These are phyloP conservation scores for Acanthisitta chloris DNA, from an alignment of 2,113 vertebrate species.

Conservation along the genomic window DNA sequence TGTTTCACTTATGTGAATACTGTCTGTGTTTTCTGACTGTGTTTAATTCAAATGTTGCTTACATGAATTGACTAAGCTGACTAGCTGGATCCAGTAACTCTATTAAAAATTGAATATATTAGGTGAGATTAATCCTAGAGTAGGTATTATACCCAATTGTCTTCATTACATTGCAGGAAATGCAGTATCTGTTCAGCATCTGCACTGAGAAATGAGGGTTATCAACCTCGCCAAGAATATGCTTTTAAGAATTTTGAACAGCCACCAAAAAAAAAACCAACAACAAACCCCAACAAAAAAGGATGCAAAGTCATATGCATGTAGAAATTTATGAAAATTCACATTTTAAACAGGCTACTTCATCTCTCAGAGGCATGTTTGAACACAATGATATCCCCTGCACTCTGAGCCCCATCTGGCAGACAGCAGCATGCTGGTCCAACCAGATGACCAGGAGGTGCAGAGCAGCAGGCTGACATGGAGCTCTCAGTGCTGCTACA, in stretches of 20 bases:
- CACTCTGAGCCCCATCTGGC: not conserved
- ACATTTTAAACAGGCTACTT: not conserved
- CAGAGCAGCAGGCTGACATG: not conserved
- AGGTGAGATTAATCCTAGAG: not conserved
- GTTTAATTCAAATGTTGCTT: not conserved
- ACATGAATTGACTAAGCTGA: not conserved
- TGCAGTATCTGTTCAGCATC: not conserved
- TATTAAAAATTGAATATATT: not conserved
- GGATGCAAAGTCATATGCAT: fast-evolving
- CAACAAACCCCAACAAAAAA: not conserved
- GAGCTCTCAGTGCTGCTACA: not conserved
- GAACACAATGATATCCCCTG: fast-evolving
- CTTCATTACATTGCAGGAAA: not conserved
- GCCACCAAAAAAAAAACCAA: not conserved
- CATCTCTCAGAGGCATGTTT: not conserved
- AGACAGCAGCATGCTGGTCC: not conserved
- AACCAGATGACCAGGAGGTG: not conserved
- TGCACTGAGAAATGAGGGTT: not conserved
- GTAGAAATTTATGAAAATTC: not conserved
- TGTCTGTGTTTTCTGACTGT: not conserved
- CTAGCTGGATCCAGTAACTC: not conserved
- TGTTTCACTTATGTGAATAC: not conserved
- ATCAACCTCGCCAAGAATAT: not conserved
- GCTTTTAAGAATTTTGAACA: not conserved
- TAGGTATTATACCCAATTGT: not conserved